A percentile compares a stretch with the other conserved stretches of the same genome.
Evolutionary conservation across 2,888 invertebrate species (phyloP).

Genomic region (Crocallis elinguaria): DNA sequence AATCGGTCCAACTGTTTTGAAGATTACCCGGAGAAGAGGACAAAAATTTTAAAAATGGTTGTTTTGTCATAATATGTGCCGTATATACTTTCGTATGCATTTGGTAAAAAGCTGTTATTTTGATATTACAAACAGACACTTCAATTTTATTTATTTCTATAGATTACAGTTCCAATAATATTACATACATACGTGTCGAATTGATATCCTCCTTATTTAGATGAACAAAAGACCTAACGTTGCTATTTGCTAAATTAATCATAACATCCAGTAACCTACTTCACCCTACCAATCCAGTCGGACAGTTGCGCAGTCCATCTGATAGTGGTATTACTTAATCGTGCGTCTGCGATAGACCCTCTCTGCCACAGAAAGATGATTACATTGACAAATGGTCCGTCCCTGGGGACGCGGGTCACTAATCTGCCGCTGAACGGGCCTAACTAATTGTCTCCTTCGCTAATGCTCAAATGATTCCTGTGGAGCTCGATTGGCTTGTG

Average conservation of each 20-base stretch:
- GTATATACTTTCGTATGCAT: no score
- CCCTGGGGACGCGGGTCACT: slow-evolving; percentile 58
- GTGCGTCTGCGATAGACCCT: slow-evolving; percentile 54
- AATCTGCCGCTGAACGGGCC: slow-evolving; percentile 65
- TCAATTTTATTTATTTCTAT: no score
- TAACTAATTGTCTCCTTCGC: slow-evolving; percentile 65
- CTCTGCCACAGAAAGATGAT: slow-evolving; percentile 68
- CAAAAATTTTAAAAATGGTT: no score
- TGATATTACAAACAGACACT: no score
- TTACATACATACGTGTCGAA: no score
- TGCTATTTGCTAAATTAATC: background rate
- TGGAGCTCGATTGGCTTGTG: slow-evolving; percentile 5
- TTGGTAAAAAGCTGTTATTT: no score
- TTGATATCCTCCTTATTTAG: no score
- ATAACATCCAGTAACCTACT: slow-evolving; percentile 5
- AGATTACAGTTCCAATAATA: no score
- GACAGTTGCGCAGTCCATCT: slow-evolving; percentile 45
- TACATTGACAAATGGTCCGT: slow-evolving; percentile 68
- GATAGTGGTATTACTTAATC: slow-evolving; percentile 55
- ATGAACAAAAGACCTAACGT: background rate
- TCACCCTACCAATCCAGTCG: slow-evolving; percentile 7
- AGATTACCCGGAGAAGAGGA: no score
- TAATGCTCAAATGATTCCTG: slow-evolving; percentile 42
- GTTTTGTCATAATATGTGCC: no score
- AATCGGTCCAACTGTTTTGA: no score